These are phyloP conservation scores for Xiphophorus maculatus DNA, from an alignment of 2,113 vertebrate genomes.

Conservation along the genomic window DNA sequence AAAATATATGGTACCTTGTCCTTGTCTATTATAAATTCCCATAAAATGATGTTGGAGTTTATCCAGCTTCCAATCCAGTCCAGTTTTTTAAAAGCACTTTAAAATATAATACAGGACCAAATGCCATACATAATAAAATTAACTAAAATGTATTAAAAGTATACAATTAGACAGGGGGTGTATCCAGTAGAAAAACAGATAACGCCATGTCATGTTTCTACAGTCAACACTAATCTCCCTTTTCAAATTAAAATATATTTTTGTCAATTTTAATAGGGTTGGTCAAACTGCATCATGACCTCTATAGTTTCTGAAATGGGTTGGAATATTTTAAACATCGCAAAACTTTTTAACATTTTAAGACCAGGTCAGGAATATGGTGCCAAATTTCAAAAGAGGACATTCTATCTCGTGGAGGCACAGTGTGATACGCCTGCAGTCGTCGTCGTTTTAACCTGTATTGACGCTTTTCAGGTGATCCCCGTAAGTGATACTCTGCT, in stretches of 20 bases:
- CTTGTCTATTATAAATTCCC: neutral
- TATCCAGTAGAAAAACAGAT: too few relatives aligned
- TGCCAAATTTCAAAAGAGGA: slow-evolving; percentile 9
- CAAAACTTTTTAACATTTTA: neutral
- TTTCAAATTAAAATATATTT: neutral
- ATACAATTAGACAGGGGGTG: too few relatives aligned
- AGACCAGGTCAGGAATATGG: neutral
- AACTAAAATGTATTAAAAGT: too few relatives aligned
- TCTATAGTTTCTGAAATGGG: neutral
- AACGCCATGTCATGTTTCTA: neutral
- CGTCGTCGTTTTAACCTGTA: slow-evolving; percentile 37
- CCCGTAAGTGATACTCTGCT: slow-evolving; percentile 56
- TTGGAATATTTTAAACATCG: neutral
- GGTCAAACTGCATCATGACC: too few relatives aligned
- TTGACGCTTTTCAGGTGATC: slow-evolving; percentile 30
- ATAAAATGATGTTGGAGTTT: neutral
- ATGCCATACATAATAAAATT: too few relatives aligned
- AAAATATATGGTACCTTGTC: neutral
- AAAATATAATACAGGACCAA: too few relatives aligned
- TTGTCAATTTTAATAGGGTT: too few relatives aligned
- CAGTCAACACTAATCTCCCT: neutral
- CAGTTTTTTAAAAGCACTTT: too few relatives aligned
- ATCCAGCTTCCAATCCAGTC: neutral
- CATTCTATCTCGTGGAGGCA: slow-evolving; percentile 2
- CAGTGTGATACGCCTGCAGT: slow-evolving; percentile 33